Conservation (phyloP, 2,113 vertebrate species). For the Myiozetetes cayanensis region DNA sequence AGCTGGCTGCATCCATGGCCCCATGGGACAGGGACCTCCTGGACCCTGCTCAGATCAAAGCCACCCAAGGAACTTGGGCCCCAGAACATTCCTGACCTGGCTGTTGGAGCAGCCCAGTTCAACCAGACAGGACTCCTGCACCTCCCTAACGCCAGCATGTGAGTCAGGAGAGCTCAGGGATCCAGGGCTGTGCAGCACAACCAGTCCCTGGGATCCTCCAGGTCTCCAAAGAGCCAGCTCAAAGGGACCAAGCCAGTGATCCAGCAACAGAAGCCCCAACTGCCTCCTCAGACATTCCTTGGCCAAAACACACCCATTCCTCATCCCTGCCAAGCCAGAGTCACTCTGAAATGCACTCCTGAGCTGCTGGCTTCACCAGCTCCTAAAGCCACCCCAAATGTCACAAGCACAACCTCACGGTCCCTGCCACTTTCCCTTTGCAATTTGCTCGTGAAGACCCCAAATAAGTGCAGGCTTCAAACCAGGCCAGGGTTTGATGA, state of each 20-base stretch:
- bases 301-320: fast-evolving
- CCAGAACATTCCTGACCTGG: neutral
- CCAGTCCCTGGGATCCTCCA: fast-evolving
- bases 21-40: fast-evolving
- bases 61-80: neutral
- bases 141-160: fast-evolving
- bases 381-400: neutral
- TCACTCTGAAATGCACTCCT: neutral
- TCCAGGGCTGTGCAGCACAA: neutral
- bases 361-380: neutral
- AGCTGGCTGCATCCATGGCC: fast-evolving
- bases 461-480: neutral
- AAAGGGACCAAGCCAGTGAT: neutral
- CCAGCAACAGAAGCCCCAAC: neutral
- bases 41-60: fast-evolving
- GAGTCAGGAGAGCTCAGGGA: neutral
- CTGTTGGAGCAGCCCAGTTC: neutral
- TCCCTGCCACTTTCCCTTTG: neutral
- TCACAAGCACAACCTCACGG: neutral
- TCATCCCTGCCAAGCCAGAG: neutral
- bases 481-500: neutral
- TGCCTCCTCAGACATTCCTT: neutral
- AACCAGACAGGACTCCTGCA: neutral
- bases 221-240: neutral
- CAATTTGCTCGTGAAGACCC: neutral